phyloP scores from a whole-genome alignment of 2,888 invertebrate species.

The Melieria picta region DNA sequence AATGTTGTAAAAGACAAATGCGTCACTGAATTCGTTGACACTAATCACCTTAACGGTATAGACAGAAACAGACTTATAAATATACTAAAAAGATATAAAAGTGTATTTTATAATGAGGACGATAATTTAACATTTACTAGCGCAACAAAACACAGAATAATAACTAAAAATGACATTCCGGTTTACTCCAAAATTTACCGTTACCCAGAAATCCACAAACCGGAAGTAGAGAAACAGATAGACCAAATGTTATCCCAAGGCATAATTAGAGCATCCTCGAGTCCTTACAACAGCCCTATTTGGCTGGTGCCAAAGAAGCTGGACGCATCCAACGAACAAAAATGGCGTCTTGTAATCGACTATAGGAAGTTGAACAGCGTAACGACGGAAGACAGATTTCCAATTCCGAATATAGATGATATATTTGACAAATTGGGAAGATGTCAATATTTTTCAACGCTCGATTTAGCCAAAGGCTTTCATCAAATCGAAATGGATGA shows the following conservation, averaged over 20 bases:
- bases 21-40: background rate
- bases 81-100: constrained; percentile 10
- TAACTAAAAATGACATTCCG: constrained; percentile 32
- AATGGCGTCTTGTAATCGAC: constrained; percentile 41
- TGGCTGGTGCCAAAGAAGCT: constrained; percentile 41
- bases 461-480: no score
- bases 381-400: constrained; percentile 42
- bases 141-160: constrained; percentile 31
- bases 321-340: constrained; percentile 35
- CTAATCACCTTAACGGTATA: constrained; percentile 8
- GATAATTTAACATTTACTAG: constrained; percentile 24
- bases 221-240: constrained; percentile 38
- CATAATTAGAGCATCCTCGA: constrained; percentile 37
- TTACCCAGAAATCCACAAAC: constrained; percentile 37
- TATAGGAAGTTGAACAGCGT: constrained; percentile 37
- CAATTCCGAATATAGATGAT: no score
- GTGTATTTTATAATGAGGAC: constrained; percentile 35
- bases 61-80: no score
- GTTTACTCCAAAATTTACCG: constrained; percentile 35
- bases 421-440: no score
- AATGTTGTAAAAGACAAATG: constrained; percentile 5
- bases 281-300: constrained; percentile 40
- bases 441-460: no score
- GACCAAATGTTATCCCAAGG: constrained; percentile 37
- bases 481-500: no score